Evolutionary conservation across 2,888 invertebrate genomes (phyloP), one percentile per base, ranked within the genome.

Genomic region (Zootermopsis nevadensis): DNA sequence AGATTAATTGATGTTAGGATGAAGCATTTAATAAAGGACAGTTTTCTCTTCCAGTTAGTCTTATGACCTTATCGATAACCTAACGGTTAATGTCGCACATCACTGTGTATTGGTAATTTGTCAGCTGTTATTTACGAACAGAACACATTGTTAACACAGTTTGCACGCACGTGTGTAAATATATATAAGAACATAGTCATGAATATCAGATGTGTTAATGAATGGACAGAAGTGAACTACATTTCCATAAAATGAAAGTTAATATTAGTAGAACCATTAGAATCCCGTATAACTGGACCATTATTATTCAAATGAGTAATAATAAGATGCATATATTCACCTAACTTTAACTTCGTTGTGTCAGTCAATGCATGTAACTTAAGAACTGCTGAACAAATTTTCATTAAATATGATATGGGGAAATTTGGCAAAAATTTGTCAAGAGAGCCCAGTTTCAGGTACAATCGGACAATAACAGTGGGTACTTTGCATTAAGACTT

Each of bases 131-230:
- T n/a, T 66, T 24, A 66, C 66, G 8, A 66, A 24, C 66, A 27
- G 67, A 67, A 67, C 31, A 27, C 4, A 53, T 19, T 53, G n/a
- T 67, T 67, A 3, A 67, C 15, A 53, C 31, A 67, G 31, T 27
- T 8, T 67, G 67, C 67, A 67, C 27, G 22, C n/a, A 15, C n/a
- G 38, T 10, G 15, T 15, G 15, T 3, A 10, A 24, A 53, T 48
- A 48, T 48, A 48, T 48, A 48, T 48, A 48, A 12, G 48, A 66
- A 66, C 27, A 66, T 67, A 67, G 67, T 67, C 67, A 67, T 27
- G 33, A 33, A 69, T 33, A 24, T 33, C 69, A 69, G 15, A 69
- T 69, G 19, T 33, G 33, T 69, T 69, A 33, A 33, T 69, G 2
- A 60, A 8, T 27, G n/a, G 15, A 67, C 12, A 31, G 33, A 69